These are phyloP conservation scores for Cygnus buccinator DNA, from an alignment of 2,113 vertebrate species.

Conservation along the genomic window DNA sequence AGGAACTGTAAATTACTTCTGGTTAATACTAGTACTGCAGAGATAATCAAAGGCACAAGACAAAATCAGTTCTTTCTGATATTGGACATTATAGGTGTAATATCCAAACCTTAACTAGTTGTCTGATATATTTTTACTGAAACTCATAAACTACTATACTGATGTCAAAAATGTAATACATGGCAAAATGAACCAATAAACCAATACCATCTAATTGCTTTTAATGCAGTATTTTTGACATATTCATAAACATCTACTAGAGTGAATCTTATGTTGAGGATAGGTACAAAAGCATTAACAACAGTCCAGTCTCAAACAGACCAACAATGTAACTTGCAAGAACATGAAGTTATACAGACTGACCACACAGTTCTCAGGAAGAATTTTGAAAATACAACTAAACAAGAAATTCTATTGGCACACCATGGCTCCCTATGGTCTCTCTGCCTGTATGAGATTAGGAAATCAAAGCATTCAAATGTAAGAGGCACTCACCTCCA, in stretches of 20 bases:
- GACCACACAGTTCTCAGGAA: background rate
- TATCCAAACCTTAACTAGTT: background rate
- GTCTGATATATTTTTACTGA: background rate
- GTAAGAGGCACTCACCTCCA: background rate
- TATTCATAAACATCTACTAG: background rate
- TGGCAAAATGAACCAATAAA: background rate
- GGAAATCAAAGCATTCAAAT: background rate
- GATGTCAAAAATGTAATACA: background rate
- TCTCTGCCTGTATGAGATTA: background rate
- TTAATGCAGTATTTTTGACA: background rate
- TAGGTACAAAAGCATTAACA: background rate
- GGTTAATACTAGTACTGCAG: background rate
- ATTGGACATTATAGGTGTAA: background rate
- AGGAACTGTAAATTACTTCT: background rate
- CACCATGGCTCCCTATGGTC: fast-evolving
- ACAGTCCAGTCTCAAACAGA: background rate
- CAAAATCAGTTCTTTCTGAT: background rate
- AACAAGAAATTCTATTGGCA: background rate
- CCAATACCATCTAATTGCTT: background rate
- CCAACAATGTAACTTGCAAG: fast-evolving
- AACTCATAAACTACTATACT: background rate
- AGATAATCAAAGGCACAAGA: background rate
- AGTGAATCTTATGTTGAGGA: background rate
- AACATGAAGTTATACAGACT: fast-evolving
- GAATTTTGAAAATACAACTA: background rate